A percentile compares a stretch with the other conserved stretches of the same genome.
Evolutionary conservation across 2,888 invertebrate genomes (phyloP).

Genomic region (Ophioninae sp.): DNA sequence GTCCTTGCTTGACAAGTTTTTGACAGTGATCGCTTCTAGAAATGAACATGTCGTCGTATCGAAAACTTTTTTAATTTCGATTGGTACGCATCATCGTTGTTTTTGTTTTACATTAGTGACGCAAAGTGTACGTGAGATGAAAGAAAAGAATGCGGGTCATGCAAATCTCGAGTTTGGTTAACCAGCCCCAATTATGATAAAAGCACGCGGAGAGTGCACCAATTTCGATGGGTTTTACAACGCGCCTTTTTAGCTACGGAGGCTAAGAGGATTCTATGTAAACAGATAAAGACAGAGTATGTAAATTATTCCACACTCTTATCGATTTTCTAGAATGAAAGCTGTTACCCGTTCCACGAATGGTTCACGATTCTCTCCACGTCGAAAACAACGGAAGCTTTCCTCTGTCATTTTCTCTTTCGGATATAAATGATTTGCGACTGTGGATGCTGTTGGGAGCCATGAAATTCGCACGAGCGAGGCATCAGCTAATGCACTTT

Average conservation of each 20-base stretch:
- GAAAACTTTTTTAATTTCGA: not conserved
- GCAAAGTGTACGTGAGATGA: not conserved
- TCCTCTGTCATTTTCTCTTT: not conserved
- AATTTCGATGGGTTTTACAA: conserved; percentile 53
- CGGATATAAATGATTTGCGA: conserved; percentile 20
- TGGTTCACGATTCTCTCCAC: not conserved
- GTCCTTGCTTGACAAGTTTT: not conserved
- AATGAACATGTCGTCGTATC: not conserved
- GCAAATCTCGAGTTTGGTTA: conserved; percentile 13
- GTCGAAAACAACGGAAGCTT: conserved; percentile 4
- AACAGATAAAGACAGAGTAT: not conserved
- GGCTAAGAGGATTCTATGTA: not conserved
- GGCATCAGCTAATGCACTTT: not conserved
- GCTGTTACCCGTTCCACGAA: not conserved
- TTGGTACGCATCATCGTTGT: not conserved
- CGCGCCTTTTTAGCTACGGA: conserved; percentile 12
- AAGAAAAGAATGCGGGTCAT: conserved; percentile 31
- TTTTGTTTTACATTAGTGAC: not conserved
- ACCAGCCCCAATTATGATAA: conserved; percentile 58
- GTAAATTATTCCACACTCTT: not conserved
- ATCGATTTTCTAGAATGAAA: conserved; percentile 5
- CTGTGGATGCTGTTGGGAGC: not conserved
- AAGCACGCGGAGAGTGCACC: conserved; percentile 45
- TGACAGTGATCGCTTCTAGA: not conserved
- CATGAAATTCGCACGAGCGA: conserved; percentile 13